These are phyloP conservation scores for Melanocharis versteri DNA, from an alignment of 2,113 vertebrate genomes.

Conservation along the genomic window DNA sequence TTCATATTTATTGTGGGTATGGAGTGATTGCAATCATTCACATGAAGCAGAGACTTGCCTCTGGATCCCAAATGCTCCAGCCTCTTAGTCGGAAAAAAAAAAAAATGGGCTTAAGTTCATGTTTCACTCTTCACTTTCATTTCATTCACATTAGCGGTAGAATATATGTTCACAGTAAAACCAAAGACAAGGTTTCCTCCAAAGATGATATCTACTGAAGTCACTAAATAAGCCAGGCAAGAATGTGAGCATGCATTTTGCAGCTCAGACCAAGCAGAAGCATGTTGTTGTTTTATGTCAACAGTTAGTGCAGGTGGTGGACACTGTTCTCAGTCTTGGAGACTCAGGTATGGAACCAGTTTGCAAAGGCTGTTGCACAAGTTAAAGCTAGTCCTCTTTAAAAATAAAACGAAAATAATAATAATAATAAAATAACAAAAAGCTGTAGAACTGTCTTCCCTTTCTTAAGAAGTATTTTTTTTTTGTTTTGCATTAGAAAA, in stretches of 20 bases:
- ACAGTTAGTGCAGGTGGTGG: conserved; percentile 23
- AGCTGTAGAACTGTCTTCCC: neutral
- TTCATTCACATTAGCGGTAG: neutral
- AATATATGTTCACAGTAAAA: neutral
- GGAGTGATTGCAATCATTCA: neutral
- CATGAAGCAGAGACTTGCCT: neutral
- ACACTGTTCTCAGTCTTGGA: neutral
- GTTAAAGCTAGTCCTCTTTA: neutral
- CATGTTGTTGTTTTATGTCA: conserved; percentile 55
- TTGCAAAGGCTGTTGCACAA: neutral
- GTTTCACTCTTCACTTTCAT: neutral
- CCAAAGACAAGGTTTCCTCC: neutral
- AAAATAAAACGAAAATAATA: neutral
- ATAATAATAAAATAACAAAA: neutral
- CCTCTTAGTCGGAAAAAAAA: neutral
- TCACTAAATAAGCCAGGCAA: conserved; percentile 5
- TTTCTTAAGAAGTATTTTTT: neutral
- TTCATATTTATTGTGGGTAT: neutral
- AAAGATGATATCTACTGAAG: conserved; percentile 15
- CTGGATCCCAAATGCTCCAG: neutral
- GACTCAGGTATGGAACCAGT: neutral
- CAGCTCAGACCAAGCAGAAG: conserved; percentile 45
- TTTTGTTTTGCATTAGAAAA: neutral
- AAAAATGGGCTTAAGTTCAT: neutral
- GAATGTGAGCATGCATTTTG: neutral